Evolutionary conservation across 1,140 invertebrate species (phyloP), one percentile per base, ranked within the genome.

Genomic region (Aphaenogaster rudis): DNA sequence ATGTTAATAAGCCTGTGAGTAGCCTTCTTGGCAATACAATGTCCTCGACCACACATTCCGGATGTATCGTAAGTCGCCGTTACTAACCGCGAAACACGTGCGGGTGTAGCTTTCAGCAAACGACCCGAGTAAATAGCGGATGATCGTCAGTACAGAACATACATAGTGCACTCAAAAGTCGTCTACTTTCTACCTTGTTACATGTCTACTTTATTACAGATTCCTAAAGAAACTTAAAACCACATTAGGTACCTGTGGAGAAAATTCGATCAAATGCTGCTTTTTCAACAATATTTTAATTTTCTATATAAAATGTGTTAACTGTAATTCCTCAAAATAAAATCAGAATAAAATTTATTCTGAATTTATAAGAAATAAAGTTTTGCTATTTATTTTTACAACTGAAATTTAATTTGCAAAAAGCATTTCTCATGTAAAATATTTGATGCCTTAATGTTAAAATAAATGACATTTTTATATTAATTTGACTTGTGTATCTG

Each of bases 1-100:
- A 92, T 85, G 77, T 92, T 63, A 78, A 88, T 54, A 86, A 78
- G 17, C 54, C 61, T 4, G 87, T 39, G 9, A 63, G 48, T 84
- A 72, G 45, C 28, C 79, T 72, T 57, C 67, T 82, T 50, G 57
- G 36, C 69, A 84, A 84, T 74, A 63, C 67, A 84, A 84, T 84
- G 80, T 84, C 69, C 69, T 76, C 54, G 54, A 63, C 80, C 80
- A 13, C 66, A 81, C 79, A 63, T 76, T 84, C 69, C 69, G 54
- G 8, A n/a, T 74, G 54, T 84, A 84, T 84, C 69, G 54, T 84
- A 84, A 84, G 72, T 76, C 42, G 67, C 28, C 39, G 15, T 74
- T 76, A 74, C 54, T 84, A 76, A 61, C 69, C 42, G 13, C 69
- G 42, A 84, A 74, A 76, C 69, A 84, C 69, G 69, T 84, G 69